phyloP scores from a whole-genome alignment of 2,113 vertebrate genomes.

The Rallus limicola region DNA sequence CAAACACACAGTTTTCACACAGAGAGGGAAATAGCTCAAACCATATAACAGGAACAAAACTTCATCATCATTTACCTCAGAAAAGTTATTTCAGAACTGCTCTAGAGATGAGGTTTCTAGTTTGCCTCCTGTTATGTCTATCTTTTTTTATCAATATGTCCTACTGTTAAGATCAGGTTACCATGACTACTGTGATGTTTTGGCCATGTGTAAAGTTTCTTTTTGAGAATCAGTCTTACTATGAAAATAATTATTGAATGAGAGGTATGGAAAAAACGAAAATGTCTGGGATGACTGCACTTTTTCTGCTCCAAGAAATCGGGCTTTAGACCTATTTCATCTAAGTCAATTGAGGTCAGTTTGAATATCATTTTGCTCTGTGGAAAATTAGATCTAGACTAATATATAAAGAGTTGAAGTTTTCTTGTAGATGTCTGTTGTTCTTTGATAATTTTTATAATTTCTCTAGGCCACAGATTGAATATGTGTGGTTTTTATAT shows the following conservation, averaged over 20 bases:
- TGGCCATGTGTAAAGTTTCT: neutral
- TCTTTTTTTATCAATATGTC: slow-evolving; percentile 10
- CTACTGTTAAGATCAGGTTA: slow-evolving; percentile 26
- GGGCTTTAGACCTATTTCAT: neutral
- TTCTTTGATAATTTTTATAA: neutral
- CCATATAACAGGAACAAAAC: neutral
- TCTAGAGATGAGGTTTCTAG: neutral
- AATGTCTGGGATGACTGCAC: neutral
- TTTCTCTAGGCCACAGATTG: neutral
- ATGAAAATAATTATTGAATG: slow-evolving; percentile 18
- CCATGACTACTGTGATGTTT: slow-evolving; percentile 37
- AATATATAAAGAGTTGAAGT: neutral
- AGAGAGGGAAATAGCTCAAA: neutral
- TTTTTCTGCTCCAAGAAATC: neutral
- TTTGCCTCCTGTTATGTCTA: neutral
- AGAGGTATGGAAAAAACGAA: neutral
- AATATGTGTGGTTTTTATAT: neutral
- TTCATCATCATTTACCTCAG: slow-evolving; percentile 8
- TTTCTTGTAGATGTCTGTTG: neutral
- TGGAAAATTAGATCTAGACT: neutral
- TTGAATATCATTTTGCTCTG: neutral
- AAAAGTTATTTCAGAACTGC: neutral
- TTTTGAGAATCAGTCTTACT: slow-evolving; percentile 2
- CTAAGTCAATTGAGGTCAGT: neutral
- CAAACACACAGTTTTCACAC: neutral